Base-by-base conservation (phyloP, 1,140 invertebrate genomes). In the Anadara kagoshimensis region DNA sequence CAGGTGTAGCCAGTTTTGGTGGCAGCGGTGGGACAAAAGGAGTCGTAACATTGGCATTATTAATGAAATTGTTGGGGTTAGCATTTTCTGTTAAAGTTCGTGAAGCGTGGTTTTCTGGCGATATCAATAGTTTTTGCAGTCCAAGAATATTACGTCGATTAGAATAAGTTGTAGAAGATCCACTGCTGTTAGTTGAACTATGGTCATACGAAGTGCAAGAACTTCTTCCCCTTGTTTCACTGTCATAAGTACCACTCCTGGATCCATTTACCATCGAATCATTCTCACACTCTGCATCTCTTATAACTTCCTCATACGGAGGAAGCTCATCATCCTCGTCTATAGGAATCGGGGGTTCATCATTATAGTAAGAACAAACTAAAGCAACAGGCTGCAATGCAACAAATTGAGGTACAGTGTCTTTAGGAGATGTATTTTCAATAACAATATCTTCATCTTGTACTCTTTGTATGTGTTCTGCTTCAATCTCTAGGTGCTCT, bases 261-360 rank as follows among this genome's bases (percentile, higher is more conserved):
- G 26, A 29, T n/a, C 29, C 8, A 16, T 11, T 11, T n/a, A 36
- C 18, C 7, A 10, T 11, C 8, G 57, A 41, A 59, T 47, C 61
- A 1, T 45, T 44, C 7, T 26, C 8, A 3, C 14, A 36, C 49
- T 51, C 29, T 20, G 29, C n/a, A 10, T 67, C 51, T 16, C 18
- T 57, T 18, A 67, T 57, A 18, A 57, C 64, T 22, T 73, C 73
- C 20, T 75, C 67, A 51, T 75, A 75, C 20, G 73, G 67, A 29
- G 73, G 73, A 1, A 75, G 47, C 16, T 69, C 73, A 10, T 75
- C 73, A 29, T 70, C 49, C 29, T 70, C 63, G 22, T 75, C 62
- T 59, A 66, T 57, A 16, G 66, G 49, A n/a, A 74, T 11, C 24
- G 67, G 53, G 5, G 24, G 45, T 45, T 70, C 63, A 16, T 61